Percentiles rank a stretch among this genome's conserved stretches.
These are phyloP conservation scores for Phlogophora meticulosa DNA, from an alignment of 2,888 invertebrate genomes.

Conservation along the genomic window DNA sequence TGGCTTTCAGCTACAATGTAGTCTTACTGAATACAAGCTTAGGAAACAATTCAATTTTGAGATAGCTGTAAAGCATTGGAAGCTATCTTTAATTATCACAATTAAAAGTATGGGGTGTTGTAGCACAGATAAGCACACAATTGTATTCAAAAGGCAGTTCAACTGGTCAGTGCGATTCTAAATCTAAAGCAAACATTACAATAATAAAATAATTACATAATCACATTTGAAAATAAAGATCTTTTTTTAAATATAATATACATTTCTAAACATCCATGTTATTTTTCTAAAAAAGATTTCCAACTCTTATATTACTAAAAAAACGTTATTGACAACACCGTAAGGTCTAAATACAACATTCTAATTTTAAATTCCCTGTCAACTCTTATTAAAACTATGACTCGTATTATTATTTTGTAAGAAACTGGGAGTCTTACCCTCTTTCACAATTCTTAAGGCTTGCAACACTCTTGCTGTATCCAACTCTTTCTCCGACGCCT, in stretches of 20 bases:
- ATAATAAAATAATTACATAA: constrained; percentile 30
- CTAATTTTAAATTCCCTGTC: constrained; percentile 72
- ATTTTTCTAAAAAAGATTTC: constrained; percentile 12
- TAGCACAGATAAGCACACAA: constrained; percentile 16
- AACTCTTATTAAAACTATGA: constrained; percentile 86
- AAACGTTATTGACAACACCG: constrained; percentile 21
- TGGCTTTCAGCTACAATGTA: constrained; percentile 2
- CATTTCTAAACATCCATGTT: constrained; percentile 25
- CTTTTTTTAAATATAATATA: constrained; percentile 20
- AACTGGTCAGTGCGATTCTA: constrained; percentile 39
- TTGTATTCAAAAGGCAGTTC: constrained; percentile 21
- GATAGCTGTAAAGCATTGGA: constrained; percentile 9
- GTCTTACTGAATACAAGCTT: background rate
- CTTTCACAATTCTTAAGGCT: constrained; percentile 95
- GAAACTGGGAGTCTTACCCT: constrained; percentile 92
- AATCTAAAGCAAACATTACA: constrained; percentile 36
- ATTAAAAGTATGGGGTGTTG: constrained; percentile 4
- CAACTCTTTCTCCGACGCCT: constrained; percentile 96
- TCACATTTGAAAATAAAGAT: constrained; percentile 47
- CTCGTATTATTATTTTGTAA: constrained; percentile 88
- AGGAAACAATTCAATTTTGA: constrained; percentile 4
- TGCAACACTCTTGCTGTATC: constrained; percentile 98
- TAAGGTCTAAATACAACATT: constrained; percentile 24
- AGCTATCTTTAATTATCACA: constrained; percentile 37
- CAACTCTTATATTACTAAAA: constrained; percentile 4